Percentiles rank a stretch among this genome's conserved stretches.
Evolutionary conservation across 2,797 vertebrate species (phyloP).

Genomic region (Notolepis coatsorum): DNA sequence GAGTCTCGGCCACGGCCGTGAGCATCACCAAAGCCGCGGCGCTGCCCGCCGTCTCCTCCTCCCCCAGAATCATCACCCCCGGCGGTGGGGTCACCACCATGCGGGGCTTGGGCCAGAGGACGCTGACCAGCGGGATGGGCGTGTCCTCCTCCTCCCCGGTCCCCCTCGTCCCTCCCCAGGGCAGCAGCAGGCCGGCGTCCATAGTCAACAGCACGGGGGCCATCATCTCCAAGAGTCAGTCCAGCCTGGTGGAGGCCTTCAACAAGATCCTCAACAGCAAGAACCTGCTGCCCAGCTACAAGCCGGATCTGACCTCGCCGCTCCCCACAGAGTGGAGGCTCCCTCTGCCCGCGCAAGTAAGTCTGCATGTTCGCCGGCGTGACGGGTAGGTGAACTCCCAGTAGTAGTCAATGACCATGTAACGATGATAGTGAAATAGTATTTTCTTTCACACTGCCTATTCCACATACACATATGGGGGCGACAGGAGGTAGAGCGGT

Average conservation of each 20-base stretch:
- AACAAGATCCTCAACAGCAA: conserved; percentile 98
- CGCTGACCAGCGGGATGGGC: conserved; percentile 79
- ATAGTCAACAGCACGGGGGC: conserved; percentile 85
- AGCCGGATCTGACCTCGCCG: conserved; percentile 88
- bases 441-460: neutral
- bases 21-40: conserved; percentile 83
- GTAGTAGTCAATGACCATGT: too few relatives aligned
- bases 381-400: too few relatives aligned
- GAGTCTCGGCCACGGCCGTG: conserved; percentile 85
- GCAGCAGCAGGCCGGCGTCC: conserved; percentile 83
- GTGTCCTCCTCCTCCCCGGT: conserved; percentile 67
- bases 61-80: conserved; percentile 48
- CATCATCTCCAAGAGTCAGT: conserved; percentile 93
- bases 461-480: neutral
- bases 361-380: too few relatives aligned
- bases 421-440: too few relatives aligned
- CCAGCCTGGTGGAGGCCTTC: conserved; percentile 95
- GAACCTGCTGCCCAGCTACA: conserved; percentile 92
- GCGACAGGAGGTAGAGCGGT: too few relatives aligned
- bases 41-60: conserved; percentile 77
- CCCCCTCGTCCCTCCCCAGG: conserved; percentile 54
- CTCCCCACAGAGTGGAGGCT: conserved; percentile 87
- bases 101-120: conserved; percentile 80
- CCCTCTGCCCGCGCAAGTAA: conserved; percentile 83
- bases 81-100: conserved; percentile 52